A percentile compares a stretch with the other conserved stretches of the same genome.
Conservation (phyloP, 2,113 vertebrate species). For the Theristicus caerulescens region DNA sequence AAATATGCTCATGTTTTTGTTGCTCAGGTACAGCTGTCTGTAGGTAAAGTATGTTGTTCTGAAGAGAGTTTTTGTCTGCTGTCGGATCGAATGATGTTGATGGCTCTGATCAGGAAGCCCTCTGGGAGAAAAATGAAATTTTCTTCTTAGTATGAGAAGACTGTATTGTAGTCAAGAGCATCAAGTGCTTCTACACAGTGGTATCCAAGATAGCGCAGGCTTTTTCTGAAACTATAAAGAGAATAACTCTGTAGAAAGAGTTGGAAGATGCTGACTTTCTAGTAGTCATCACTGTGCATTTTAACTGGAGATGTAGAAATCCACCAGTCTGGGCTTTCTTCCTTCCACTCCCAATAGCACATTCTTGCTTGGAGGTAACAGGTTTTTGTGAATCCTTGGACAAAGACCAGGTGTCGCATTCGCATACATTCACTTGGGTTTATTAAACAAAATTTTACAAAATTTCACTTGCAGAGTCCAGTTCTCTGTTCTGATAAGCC, state of each 20-base stretch:
- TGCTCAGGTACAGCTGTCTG: neutral
- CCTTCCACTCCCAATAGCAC: neutral
- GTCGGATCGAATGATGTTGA: slow-evolving; percentile 8
- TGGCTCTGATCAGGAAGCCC: neutral
- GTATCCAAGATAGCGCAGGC: neutral
- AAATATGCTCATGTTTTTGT: neutral
- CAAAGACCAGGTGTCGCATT: neutral
- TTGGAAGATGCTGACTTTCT: neutral
- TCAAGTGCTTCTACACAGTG: neutral
- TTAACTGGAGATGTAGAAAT: neutral
- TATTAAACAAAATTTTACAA: neutral
- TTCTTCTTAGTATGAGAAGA: neutral
- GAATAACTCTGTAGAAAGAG: neutral
- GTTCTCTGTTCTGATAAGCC: neutral
- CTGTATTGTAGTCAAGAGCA: neutral
- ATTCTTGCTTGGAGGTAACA: neutral
- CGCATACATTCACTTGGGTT: neutral
- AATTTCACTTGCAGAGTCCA: neutral
- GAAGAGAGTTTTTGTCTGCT: neutral
- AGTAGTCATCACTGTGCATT: neutral
- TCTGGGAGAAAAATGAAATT: neutral
- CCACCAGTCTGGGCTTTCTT: neutral
- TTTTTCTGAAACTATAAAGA: neutral
- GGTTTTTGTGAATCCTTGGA: neutral
- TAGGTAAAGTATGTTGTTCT: neutral